Evolutionary conservation across 2,113 vertebrate genomes (phyloP).

Genomic region (Acrocephalus arundinaceus): DNA sequence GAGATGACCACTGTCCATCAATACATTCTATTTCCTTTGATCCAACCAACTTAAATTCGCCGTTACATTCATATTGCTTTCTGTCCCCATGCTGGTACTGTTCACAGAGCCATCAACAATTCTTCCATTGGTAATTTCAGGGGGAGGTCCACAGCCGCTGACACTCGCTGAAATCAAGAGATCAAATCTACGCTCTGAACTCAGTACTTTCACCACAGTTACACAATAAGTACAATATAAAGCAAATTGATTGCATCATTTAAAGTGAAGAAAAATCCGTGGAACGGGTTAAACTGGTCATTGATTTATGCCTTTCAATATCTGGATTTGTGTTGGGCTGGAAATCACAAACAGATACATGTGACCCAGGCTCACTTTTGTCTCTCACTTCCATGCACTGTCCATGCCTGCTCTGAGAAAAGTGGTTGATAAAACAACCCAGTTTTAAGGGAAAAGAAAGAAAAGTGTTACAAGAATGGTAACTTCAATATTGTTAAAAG

Average conservation of each 20-base stretch:
- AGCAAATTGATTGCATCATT: background rate
- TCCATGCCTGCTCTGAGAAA: background rate
- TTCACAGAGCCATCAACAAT: background rate
- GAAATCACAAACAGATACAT: background rate
- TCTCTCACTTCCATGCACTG: background rate
- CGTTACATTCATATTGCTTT: constrained; percentile 48
- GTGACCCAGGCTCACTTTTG: background rate
- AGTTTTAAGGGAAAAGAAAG: background rate
- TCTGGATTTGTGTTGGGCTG: background rate
- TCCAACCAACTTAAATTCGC: constrained; percentile 43
- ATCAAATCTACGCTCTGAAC: background rate
- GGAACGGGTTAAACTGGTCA: background rate
- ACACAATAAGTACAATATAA: background rate
- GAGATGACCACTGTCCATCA: constrained; percentile 65
- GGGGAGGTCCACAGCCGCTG: constrained; percentile 14
- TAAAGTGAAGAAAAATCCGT: background rate
- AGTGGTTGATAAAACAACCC: background rate
- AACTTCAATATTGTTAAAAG: background rate
- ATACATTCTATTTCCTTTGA: constrained; percentile 52
- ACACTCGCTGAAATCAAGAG: background rate
- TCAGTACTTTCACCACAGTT: background rate
- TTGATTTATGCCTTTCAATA: background rate
- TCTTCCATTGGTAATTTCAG: constrained; percentile 3
- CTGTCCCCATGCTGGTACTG: constrained; percentile 2
- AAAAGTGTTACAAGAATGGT: background rate